These are phyloP conservation scores for Acronicta aceris DNA, from an alignment of 2,888 invertebrate species.

Conservation along the genomic window DNA sequence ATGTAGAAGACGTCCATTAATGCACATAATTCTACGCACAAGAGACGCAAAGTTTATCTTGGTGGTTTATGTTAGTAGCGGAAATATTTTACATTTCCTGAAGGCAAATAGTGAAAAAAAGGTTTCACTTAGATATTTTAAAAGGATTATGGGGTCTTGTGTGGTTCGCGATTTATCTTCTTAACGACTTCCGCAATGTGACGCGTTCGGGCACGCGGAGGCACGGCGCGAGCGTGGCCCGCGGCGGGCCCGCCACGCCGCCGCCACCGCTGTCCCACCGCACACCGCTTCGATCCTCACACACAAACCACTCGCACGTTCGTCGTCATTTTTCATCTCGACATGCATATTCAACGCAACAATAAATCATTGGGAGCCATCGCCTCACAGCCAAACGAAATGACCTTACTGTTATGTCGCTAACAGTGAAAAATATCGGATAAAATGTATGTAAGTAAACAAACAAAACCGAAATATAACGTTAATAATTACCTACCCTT, in stretches of 20 bases:
- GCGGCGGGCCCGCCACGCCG: conserved; percentile 20
- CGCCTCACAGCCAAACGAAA: conserved; percentile 78
- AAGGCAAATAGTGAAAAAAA: conserved; percentile 63
- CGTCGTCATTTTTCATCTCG: conserved; percentile 87
- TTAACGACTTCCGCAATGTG: conserved; percentile 83
- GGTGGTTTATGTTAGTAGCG: too few species aligned
- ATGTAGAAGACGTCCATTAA: conserved; percentile 3
- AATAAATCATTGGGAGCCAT: conserved; percentile 85
- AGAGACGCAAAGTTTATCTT: conserved; percentile 30
- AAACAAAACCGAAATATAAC: conserved; percentile 84
- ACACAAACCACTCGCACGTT: conserved; percentile 76
- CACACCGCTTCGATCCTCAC: conserved; percentile 60
- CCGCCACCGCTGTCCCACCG: conserved; percentile 15
- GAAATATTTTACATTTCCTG: conserved; percentile 58
- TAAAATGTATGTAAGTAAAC: conserved; percentile 80
- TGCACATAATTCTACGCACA: conserved; percentile 10
- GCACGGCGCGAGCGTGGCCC: conserved; percentile 35
- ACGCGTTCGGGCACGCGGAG: conserved; percentile 63
- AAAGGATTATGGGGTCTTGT: conserved; percentile 79
- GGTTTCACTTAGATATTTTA: conserved; percentile 72
- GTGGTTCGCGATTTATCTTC: conserved; percentile 82
- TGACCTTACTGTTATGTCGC: conserved; percentile 81
- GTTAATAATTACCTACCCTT: conserved; percentile 87
- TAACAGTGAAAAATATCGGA: conserved; percentile 78
- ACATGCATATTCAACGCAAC: conserved; percentile 88